Evolutionary conservation across 2,797 vertebrate genomes (phyloP), one percentile per base, ranked within the genome.

Genomic region (Gymnothorax reevesii): DNA sequence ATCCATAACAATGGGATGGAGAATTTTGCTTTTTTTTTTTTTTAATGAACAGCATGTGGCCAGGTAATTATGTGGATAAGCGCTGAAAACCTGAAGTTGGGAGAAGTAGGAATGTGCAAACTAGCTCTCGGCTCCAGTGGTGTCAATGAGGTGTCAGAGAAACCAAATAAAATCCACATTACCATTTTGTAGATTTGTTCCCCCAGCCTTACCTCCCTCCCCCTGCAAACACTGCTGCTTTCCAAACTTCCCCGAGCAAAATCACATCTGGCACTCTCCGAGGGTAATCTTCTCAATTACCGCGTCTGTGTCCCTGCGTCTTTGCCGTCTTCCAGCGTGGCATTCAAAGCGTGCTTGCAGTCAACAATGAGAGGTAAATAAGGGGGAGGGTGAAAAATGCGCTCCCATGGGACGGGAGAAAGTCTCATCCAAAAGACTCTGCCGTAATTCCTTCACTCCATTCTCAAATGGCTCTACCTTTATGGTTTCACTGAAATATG

Each of bases 311-410:
- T 94, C 93, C 92, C 90, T 64, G 90, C 90, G 90, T 87, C 89
- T 92, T 92, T 91, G 92, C 91, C 91, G 55, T 85, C 94, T 92
- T 94, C 4, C 73, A 92, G 94, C 95, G 93, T 92, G 84, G 88
- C 73, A 42, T 79, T 79, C 54, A 90, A 71, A 86, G 88, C 64
- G 55, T 86, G 92, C 92, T 89, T n/a, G 90, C 87, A 93, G 95
- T 93, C 96, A 95, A 96, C 95, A 96, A 95, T 93, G 88, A 91
- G 94, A 94, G 92, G 94, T 95, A 96, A 96, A 96, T 95, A 96
- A 95, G 69, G 25, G 69, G 22, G 87, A 89, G 88, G 89, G 88
- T 69, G 64, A 91, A 94, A 92, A 92, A 91, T 91, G 91, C 92
- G 95, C 95, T 92, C 95, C 95, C 96, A 90, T 91, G 95, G 95